A percentile compares a stretch with the other conserved stretches of the same genome.
Conservation (phyloP, 2,113 vertebrate genomes). For the Ursus arctos region DNA sequence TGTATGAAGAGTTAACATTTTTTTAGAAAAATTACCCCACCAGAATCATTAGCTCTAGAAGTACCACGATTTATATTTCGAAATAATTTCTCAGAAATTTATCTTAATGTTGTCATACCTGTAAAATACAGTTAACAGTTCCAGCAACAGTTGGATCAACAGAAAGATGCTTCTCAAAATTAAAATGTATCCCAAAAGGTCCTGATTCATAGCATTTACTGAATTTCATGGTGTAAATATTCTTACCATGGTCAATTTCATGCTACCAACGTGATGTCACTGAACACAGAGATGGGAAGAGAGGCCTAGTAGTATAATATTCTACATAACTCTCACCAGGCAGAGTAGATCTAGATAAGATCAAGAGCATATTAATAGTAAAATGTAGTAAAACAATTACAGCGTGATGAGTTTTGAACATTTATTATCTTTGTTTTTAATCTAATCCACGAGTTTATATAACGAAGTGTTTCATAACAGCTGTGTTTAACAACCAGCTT, state of each 20-base stretch:
- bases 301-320: background rate
- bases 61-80: background rate
- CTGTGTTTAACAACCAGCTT: constrained; percentile 12
- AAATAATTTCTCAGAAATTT: constrained; percentile 22
- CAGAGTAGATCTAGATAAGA: background rate
- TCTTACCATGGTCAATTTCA: background rate
- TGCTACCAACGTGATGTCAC: background rate
- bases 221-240: background rate
- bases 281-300: background rate
- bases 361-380: background rate
- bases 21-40: constrained; percentile 15
- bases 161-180: background rate
- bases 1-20: background rate
- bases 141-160: background rate
- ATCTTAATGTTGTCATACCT: background rate
- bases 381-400: background rate
- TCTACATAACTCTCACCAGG: background rate
- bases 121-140: background rate
- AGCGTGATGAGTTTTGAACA: constrained; percentile 8
- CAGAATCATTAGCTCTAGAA: background rate
- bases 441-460: background rate
- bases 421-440: background rate
- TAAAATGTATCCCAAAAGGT: background rate
- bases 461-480: background rate
- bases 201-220: background rate